phyloP scores from a whole-genome alignment of 1,140 invertebrate genomes.

The Camponotus floridanus region DNA sequence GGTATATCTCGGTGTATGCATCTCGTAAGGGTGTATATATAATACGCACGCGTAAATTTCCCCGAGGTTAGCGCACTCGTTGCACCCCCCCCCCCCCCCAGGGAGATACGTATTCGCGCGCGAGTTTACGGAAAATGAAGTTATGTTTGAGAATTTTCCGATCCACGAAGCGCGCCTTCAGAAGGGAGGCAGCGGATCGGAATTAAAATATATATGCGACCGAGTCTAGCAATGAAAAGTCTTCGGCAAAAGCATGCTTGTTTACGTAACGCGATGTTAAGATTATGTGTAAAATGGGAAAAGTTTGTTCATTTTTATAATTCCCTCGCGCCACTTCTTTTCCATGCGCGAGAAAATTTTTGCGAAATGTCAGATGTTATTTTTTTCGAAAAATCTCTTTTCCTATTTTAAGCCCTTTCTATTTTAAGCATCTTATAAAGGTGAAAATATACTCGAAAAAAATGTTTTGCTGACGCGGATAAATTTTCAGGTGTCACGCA shows the following conservation, averaged over 20 bases:
- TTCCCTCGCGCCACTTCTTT: too few relatives aligned
- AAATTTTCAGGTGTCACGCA: too few relatives aligned
- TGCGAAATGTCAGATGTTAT: constrained; percentile 3
- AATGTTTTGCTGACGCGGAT: too few relatives aligned
- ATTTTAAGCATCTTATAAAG: not conserved
- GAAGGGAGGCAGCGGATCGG: not conserved
- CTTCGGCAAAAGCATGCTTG: constrained; percentile 17
- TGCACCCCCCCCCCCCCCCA: too few relatives aligned
- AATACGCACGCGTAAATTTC: constrained; percentile 37
- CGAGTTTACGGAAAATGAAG: constrained; percentile 36
- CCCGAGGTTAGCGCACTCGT: not conserved
- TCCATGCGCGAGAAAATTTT: not conserved
- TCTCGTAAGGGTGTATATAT: not conserved
- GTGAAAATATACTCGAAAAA: too few relatives aligned
- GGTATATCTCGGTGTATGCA: too few relatives aligned
- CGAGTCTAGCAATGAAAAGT: constrained; percentile 26
- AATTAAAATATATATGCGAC: constrained; percentile 20
- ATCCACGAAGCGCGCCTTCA: not conserved
- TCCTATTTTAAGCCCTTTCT: too few relatives aligned
- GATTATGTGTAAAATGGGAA: constrained; percentile 16
- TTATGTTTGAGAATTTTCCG: constrained; percentile 41
- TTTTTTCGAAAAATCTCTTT: not conserved
- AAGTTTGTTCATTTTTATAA: too few relatives aligned
- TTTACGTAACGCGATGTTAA: not conserved
- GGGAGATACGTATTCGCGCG: not conserved